Percentiles rank a stretch among this genome's conserved stretches.
These are phyloP conservation scores for Acleris sparsana DNA, from an alignment of 2,888 invertebrate species.

Conservation along the genomic window DNA sequence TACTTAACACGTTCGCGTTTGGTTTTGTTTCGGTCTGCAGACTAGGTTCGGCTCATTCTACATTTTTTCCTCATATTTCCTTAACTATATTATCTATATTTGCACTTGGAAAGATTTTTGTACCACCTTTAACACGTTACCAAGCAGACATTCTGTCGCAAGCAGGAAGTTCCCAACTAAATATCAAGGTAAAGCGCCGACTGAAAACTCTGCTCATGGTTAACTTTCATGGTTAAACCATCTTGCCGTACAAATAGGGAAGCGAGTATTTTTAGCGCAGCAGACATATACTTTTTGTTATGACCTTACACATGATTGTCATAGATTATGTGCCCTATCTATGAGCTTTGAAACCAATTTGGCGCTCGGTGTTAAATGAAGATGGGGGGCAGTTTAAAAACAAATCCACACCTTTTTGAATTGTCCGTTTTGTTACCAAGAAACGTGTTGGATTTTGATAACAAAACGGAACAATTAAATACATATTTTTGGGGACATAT, in stretches of 20 bases:
- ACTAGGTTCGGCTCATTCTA: slow-evolving; percentile 42
- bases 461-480: no score
- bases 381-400: no score
- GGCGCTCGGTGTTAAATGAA: background rate
- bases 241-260: background rate
- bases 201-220: slow-evolving; percentile 24
- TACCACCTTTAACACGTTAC: background rate
- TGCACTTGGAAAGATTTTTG: background rate
- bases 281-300: background rate
- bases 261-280: slow-evolving; percentile 6
- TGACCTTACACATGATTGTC: background rate
- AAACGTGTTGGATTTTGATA: no score
- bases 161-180: slow-evolving; percentile 58
- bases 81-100: slow-evolving; percentile 38
- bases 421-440: no score
- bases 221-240: slow-evolving; percentile 21
- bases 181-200: slow-evolving; percentile 72
- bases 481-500: no score
- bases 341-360: background rate
- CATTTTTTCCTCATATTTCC: slow-evolving; percentile 36
- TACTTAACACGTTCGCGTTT: slow-evolving; percentile 56
- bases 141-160: slow-evolving; percentile 45
- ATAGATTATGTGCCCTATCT: background rate
- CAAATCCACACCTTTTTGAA: no score
- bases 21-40: slow-evolving; percentile 51